Base-by-base conservation (phyloP, 2,888 invertebrate species). In the Ariolimax columbianus region DNA sequence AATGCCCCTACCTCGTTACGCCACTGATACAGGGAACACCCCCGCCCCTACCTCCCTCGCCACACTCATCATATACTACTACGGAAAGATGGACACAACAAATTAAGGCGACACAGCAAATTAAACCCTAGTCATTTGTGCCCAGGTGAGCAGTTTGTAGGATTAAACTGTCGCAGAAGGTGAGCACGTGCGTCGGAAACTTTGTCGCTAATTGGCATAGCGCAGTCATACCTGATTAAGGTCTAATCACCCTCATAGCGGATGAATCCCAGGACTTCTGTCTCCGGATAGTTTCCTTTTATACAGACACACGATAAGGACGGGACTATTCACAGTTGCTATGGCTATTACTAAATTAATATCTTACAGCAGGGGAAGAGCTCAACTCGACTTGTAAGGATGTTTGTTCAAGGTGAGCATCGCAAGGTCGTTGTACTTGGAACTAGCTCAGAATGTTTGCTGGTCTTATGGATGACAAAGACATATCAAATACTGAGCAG, bases 161-260 rank as follows among this genome's bases (percentile, higher is more conserved):
- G 51, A 83, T 83, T 83, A 83, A 83, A 83, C 66, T 66, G 66
- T 38, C 68, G 55, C 38, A 70, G 36, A 77, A 38, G 77, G 6
- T 40, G 78, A 38, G 38, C 83, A 83, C 83, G 83, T 83, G 83
- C 83, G 38, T 0, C 9, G 23, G 38, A 23, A 40, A 59, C 75
- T 55, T 43, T 7, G 43, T 40, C 77, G 9, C 83, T 83, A 77
- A 83, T 83, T 83, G 77, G 83, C 68, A 30, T 70, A 23, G 78
- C 78, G 78, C 83, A 83, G 70, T 83, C 78, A 78, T 47, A 70
- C 47, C 68, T 83, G 83, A 83, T 83, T 83, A 83, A 70, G 38
- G 55, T 30, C 83, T 77, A 83, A 83, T 83, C 83, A 83, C 83
- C 78, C 83, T 36, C 78, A 77, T 83, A 59, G 68, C 55, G 78